phyloP scores from a whole-genome alignment of 2,113 vertebrate genomes.

The Crotalus viridis region DNA sequence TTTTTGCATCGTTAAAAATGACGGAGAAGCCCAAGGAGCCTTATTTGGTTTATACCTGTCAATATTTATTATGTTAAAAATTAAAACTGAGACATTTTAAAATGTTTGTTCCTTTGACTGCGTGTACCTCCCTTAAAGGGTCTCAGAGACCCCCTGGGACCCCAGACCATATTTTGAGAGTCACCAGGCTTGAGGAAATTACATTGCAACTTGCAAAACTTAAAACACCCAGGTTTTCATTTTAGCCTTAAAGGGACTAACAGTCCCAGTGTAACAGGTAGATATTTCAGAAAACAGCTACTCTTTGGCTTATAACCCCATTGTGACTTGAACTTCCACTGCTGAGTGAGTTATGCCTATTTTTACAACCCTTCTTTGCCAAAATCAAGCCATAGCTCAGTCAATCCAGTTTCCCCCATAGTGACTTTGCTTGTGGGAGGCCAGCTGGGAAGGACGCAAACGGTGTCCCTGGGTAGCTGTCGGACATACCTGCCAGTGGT shows the following conservation, averaged over 20 bases:
- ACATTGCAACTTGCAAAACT: not conserved
- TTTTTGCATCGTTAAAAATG: not conserved
- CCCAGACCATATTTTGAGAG: not conserved
- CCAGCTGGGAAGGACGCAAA: too few relatives aligned
- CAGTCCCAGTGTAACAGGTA: not conserved
- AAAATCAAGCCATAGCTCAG: too few relatives aligned
- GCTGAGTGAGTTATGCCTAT: too few relatives aligned
- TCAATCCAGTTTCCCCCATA: too few relatives aligned
- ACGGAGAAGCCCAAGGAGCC: accelerated
- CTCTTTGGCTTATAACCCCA: too few relatives aligned
- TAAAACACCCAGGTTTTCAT: not conserved
- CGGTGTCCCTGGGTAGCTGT: too few relatives aligned
- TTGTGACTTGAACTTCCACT: too few relatives aligned
- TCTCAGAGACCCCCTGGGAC: not conserved
- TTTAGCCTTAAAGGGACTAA: not conserved
- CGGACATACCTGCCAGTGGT: too few relatives aligned
- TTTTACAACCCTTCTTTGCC: too few relatives aligned
- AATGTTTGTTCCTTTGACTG: not conserved
- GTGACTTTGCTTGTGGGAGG: too few relatives aligned
- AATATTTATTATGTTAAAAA: not conserved
- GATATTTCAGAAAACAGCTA: not conserved
- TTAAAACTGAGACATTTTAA: not conserved
- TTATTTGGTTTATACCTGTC: not conserved
- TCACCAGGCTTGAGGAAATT: not conserved
- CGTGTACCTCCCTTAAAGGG: not conserved